Conservation (phyloP, 2,797 vertebrate species). For the Hypotaenidia philippensis region DNA sequence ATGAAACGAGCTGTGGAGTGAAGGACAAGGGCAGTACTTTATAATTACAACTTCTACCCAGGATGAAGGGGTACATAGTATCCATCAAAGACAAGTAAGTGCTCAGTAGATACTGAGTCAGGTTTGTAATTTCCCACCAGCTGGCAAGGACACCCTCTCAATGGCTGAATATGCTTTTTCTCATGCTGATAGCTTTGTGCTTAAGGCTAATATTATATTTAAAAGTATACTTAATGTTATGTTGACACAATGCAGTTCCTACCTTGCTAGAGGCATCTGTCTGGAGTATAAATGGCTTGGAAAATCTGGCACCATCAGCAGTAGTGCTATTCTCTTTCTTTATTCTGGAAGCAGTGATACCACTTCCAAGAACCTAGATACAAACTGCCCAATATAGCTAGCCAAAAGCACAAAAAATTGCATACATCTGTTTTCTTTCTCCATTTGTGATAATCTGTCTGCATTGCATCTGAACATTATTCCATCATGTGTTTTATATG, state of each 20-base stretch:
- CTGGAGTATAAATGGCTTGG: background rate
- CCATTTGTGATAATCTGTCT: background rate
- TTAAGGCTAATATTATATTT: slow-evolving; percentile 24
- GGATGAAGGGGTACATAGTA: background rate
- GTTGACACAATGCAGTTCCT: background rate
- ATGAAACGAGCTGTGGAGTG: background rate
- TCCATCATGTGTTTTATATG: background rate
- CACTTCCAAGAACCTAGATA: background rate
- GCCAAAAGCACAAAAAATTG: background rate
- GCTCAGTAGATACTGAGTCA: slow-evolving; percentile 8
- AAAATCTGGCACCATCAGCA: background rate
- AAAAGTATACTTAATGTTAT: background rate
- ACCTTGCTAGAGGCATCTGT: background rate
- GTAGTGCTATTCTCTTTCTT: background rate
- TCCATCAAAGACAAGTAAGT: slow-evolving; percentile 5
- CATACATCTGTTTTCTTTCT: background rate
- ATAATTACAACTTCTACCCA: background rate
- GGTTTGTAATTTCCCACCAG: slow-evolving; percentile 19
- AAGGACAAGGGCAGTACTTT: background rate
- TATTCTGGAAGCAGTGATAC: background rate
- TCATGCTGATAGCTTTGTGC: background rate
- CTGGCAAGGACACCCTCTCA: background rate
- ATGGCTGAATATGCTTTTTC: background rate
- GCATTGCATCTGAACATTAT: background rate
- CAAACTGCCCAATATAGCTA: background rate